Evolutionary conservation across 2,113 vertebrate genomes (phyloP), one percentile per base, ranked within the genome.

Genomic region (Eleginops maclovinus): DNA sequence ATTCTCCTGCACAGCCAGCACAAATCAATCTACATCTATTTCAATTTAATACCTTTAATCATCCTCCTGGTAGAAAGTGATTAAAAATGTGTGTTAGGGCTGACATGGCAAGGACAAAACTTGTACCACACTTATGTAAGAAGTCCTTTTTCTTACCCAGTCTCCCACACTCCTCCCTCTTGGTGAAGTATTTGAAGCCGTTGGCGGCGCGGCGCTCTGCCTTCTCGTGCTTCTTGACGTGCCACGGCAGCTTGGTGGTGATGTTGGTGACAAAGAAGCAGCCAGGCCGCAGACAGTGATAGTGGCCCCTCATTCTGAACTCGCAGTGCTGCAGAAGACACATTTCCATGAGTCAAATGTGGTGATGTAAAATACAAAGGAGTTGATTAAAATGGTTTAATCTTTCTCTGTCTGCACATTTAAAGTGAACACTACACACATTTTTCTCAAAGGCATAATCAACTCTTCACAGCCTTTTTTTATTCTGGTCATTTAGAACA

Each of bases 171-270:
- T 99, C 97, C 80, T 99, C 98, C 5, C 98, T 89, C 93, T 99
- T 99, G 91, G 98, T 99, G 84, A 99, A 99, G 87, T 99, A 99
- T 86, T 97, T 99, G 94, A 99, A 99, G 21, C 98, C 98, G 0
- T 99, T 99, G 91, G 97, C 98, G 0, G 98, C 98, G 5, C 98
- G 95, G 19, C 98, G 95, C 92, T 99, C 98, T 0, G 98, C 98
- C 82, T 99, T 99, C 95, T 99, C 98, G 0, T 99, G 98, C 81
- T 99, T 99, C 83, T 99, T 99, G 81, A 99, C 81, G 17, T 99
- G 98, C 98, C 98, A 99, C 1, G 98, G 98, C 86, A 99, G 95
- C 91, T 99, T 99, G 93, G 98, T 99, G 92, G 98, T 99, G 94
- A 99, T 99, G 95, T 99, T 99, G 70, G 98, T 99, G 88, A 98